A percentile compares a stretch with the other conserved stretches of the same genome.
phyloP scores from a whole-genome alignment of 2,888 invertebrate species.

The Carabus problematicus region DNA sequence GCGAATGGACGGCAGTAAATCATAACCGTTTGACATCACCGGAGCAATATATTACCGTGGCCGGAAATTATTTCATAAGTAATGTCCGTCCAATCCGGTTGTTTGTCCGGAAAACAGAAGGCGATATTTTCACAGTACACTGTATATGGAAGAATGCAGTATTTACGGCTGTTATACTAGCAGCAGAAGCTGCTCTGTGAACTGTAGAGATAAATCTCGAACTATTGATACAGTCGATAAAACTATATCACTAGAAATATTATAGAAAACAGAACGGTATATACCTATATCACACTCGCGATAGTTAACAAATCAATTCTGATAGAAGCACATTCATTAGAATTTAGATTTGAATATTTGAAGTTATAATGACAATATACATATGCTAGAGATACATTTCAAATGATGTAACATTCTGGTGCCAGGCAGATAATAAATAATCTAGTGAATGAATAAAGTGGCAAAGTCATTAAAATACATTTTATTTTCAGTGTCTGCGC shows the following conservation, averaged over 20 bases:
- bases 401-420: background rate
- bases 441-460: background rate
- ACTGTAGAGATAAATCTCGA: too few relatives aligned
- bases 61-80: constrained; percentile 42
- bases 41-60: constrained; percentile 17
- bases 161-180: too few relatives aligned
- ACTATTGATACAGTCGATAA: too few relatives aligned
- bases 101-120: constrained; percentile 30
- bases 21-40: constrained; percentile 23
- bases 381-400: background rate
- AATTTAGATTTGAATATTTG: too few relatives aligned
- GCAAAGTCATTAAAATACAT: constrained; percentile 31
- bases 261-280: too few relatives aligned
- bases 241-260: too few relatives aligned
- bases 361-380: too few relatives aligned
- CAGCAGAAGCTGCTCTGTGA: too few relatives aligned
- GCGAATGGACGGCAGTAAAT: background rate
- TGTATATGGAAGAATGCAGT: too few relatives aligned
- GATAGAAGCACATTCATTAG: too few relatives aligned
- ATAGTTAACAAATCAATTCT: too few relatives aligned
- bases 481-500: background rate
- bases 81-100: constrained; percentile 23
- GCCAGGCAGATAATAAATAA: constrained; percentile 21
- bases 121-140: constrained; percentile 15
- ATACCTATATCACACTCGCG: too few relatives aligned